phyloP scores from a whole-genome alignment of 1,140 invertebrate species.

The Cydia splendana region DNA sequence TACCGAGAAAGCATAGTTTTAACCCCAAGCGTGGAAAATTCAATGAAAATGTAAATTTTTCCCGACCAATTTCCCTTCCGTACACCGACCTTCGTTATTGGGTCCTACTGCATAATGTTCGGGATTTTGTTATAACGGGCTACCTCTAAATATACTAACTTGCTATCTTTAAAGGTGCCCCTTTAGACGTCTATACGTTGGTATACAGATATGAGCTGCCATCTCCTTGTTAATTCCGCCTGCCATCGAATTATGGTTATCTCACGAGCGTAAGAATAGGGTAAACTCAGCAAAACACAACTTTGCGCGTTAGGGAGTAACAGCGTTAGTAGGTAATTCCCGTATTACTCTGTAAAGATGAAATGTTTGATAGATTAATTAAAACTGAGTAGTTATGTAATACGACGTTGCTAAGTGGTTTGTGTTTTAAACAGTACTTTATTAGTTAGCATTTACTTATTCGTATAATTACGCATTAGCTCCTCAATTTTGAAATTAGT shows the following conservation, averaged over 20 bases:
- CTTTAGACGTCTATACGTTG: neutral
- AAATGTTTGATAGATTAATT: conserved; percentile 32
- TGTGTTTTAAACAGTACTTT: neutral
- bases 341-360: conserved; percentile 44
- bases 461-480: neutral
- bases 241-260: conserved; percentile 52
- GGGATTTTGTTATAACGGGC: conserved; percentile 51
- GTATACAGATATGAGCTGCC: conserved; percentile 34
- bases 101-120: conserved; percentile 61
- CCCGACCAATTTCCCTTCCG: conserved; percentile 68
- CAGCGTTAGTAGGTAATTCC: conserved; percentile 33
- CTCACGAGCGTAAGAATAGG: conserved; percentile 49
- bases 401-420: conserved; percentile 10
- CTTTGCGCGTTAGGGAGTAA: conserved; percentile 40
- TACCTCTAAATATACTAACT: conserved; percentile 41
- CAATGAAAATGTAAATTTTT: conserved; percentile 78
- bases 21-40: conserved; percentile 56
- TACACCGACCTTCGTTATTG: conserved; percentile 59
- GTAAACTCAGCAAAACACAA: conserved; percentile 44
- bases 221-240: conserved; percentile 54
- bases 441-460: neutral
- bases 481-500: conserved; percentile 40
- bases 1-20: conserved; percentile 36
- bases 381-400: conserved; percentile 34
- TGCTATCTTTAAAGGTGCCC: conserved; percentile 35